Percentiles rank a stretch among this genome's conserved stretches.
phyloP scores from a whole-genome alignment of 2,888 invertebrate species.

The Desoria tigrina region DNA sequence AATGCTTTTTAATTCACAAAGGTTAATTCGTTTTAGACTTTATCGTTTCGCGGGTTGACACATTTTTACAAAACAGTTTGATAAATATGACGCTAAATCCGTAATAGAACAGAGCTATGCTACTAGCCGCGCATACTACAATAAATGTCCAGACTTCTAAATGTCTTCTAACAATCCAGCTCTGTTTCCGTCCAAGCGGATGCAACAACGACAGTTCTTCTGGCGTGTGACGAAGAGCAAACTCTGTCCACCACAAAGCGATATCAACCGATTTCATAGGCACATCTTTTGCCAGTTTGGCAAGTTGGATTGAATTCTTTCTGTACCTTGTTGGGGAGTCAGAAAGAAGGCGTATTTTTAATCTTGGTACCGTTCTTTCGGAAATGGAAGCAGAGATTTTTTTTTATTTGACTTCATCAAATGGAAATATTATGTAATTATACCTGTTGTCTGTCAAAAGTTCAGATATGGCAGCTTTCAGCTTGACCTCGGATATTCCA shows the following conservation, averaged over 20 bases:
- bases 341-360: neutral
- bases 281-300: constrained; percentile 34
- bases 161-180: constrained; percentile 31
- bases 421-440: too few species aligned
- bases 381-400: neutral
- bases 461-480: constrained; percentile 35
- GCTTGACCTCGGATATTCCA: constrained; percentile 58
- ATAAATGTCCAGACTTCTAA: constrained; percentile 26
- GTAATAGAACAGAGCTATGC: too few species aligned
- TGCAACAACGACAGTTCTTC: constrained; percentile 29
- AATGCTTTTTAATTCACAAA: too few species aligned
- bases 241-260: constrained; percentile 46
- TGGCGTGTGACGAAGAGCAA: constrained; percentile 38
- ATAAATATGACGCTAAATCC: too few species aligned
- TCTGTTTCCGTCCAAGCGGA: constrained; percentile 19
- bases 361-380: neutral
- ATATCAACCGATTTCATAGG: constrained; percentile 38
- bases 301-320: constrained; percentile 28
- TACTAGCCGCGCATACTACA: too few species aligned
- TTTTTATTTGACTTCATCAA: neutral
- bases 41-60: too few species aligned
- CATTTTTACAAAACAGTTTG: too few species aligned
- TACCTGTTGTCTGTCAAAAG: constrained; percentile 24
- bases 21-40: too few species aligned
- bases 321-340: constrained; percentile 28